Evolutionary conservation across 2,797 vertebrate species (phyloP).

Genomic region (Trachurus trachurus): DNA sequence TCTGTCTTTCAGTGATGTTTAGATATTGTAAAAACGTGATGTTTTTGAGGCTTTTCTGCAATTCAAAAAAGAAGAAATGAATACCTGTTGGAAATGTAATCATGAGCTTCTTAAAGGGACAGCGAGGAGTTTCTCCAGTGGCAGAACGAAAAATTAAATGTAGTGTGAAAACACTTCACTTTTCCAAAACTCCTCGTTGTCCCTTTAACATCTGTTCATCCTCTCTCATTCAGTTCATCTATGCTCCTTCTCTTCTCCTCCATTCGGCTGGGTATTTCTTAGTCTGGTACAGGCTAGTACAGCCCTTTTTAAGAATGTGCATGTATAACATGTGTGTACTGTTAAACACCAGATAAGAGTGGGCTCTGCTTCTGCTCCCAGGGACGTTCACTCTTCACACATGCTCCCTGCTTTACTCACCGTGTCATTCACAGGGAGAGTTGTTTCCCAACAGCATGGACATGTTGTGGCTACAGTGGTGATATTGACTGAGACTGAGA

Average conservation of each 20-base stretch:
- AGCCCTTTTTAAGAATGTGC: slow-evolving; percentile 33
- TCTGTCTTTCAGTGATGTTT: not conserved
- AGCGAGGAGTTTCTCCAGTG: too few relatives aligned
- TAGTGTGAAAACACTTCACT: too few relatives aligned
- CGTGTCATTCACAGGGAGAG: not conserved
- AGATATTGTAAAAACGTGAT: not conserved
- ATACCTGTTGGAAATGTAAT: not conserved
- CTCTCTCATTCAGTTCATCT: not conserved
- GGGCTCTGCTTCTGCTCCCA: slow-evolving; percentile 56
- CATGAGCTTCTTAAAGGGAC: not conserved
- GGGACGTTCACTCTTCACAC: slow-evolving; percentile 20
- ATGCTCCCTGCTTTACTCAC: not conserved
- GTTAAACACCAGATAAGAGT: slow-evolving; percentile 62
- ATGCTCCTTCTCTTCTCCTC: not conserved
- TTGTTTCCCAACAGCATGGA: not conserved
- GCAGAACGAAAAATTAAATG: too few relatives aligned
- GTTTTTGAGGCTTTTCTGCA: not conserved
- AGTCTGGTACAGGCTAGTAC: slow-evolving; percentile 75
- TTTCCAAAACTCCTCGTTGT: too few relatives aligned
- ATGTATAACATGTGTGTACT: not conserved
- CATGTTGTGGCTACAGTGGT: not conserved
- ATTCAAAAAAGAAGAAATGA: not conserved
- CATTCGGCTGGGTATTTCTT: slow-evolving; percentile 11
- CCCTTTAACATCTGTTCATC: not conserved
- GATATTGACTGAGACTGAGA: not conserved